Evolutionary conservation across 2,797 vertebrate genomes (phyloP), one percentile per base, ranked within the genome.

Genomic region (Macropus fuliginosus): DNA sequence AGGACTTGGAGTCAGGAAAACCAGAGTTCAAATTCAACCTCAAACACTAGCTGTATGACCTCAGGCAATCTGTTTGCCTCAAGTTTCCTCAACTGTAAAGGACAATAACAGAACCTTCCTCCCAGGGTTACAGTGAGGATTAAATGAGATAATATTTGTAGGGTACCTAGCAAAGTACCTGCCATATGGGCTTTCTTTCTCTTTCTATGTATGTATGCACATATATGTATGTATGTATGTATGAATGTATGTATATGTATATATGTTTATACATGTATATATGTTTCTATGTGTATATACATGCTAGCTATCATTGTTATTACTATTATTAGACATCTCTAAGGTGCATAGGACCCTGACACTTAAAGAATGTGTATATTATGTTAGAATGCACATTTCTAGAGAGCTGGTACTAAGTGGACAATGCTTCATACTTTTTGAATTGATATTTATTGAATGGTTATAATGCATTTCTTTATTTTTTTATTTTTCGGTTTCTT

Each of bases 301-400:
- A 54, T 93, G 9, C 21, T 50, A 50, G 74, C 10, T 50, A 81
- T 40, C 9, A 46, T 81, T 40, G 10, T 40, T 46, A 11, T 10
- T 27, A 27, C 46, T 46, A 27, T 87, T 4, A 27, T 87, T 50
- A 50, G 40, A 28, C 21, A 87, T 87, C 24, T 50, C 74, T 9
- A 87, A 27, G 10, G 50, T 27, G 74, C 40, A 40, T 12, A 87
- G 24, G 74, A 27, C 40, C 21, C 74, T 87, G 40, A 46, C 40
- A 27, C 40, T 46, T 46, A 87, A 6, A 87, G 21, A 18, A 50
- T 12, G 74, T 11, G 3, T 93, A 46, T 92, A 11, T 52, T 96
- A 91, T 54, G 92, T 56, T 92, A 55, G 94, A 81, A 92, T 59
- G 46, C 54, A 94, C 93, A 91, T 34, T 74, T 31, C 24, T 54